Evolutionary conservation across 2,888 invertebrate genomes (phyloP).

Genomic region (Acanthacorydalis orientalis): DNA sequence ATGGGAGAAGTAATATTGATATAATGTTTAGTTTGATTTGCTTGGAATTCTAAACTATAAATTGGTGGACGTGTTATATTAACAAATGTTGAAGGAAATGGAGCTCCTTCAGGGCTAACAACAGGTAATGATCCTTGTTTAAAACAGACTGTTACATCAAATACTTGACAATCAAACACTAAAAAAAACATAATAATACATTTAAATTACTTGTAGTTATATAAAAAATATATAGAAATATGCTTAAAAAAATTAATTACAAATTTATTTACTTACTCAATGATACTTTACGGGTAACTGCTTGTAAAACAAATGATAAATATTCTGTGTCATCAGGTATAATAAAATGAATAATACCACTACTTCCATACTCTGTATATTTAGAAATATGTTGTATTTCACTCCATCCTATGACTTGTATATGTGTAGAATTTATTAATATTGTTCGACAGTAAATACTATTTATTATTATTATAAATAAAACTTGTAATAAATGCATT

Average conservation of each 20-base stretch:
- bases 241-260: no score
- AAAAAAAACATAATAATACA: background rate
- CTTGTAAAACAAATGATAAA: conserved; percentile 1
- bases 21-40: conserved; percentile 40
- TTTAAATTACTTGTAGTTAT: background rate
- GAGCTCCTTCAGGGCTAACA: conserved; percentile 63
- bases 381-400: conserved; percentile 9
- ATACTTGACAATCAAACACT: background rate
- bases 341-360: conserved; percentile 20
- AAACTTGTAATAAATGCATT: no score
- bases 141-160: conserved; percentile 47
- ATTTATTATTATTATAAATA: no score
- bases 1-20: conserved; percentile 46
- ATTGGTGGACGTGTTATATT: conserved; percentile 26
- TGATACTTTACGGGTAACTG: background rate
- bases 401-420: conserved; percentile 1
- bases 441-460: no score
- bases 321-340: conserved; percentile 18
- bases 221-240: background rate
- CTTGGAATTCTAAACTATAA: conserved; percentile 39
- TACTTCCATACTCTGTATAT: conserved; percentile 20
- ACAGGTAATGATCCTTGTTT: conserved; percentile 73
- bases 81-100: conserved; percentile 37
- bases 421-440: no score
- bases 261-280: background rate